Evolutionary conservation across 1,140 invertebrate genomes (phyloP).

Genomic region (Epicauta chinensis): DNA sequence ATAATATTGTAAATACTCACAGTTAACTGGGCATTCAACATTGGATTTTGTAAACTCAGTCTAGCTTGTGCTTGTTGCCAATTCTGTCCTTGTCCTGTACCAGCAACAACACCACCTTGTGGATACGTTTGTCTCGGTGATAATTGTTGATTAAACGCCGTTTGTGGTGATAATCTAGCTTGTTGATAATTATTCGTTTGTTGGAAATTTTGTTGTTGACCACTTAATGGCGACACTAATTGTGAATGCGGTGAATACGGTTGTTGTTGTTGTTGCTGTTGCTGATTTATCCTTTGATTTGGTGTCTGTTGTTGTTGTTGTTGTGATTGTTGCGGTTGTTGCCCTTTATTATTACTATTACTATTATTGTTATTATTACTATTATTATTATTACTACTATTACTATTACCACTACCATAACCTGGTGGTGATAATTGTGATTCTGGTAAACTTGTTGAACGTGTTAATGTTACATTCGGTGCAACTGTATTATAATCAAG

Average conservation of each 20-base stretch:
- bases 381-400: background rate
- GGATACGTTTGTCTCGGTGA: slow-evolving; percentile 36
- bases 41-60: slow-evolving; percentile 60
- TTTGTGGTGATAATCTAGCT: slow-evolving; percentile 33
- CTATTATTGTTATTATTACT: slow-evolving; percentile 25
- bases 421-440: slow-evolving; percentile 65
- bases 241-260: slow-evolving; percentile 46
- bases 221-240: slow-evolving; percentile 38
- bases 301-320: slow-evolving; percentile 38
- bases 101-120: slow-evolving; percentile 15
- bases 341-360: too few relatives aligned
- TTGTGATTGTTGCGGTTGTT: slow-evolving; percentile 37
- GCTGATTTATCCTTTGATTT: slow-evolving; percentile 36
- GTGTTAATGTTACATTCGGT: slow-evolving; percentile 66
- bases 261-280: slow-evolving; percentile 46
- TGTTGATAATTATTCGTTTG: slow-evolving; percentile 34
- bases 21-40: slow-evolving; percentile 71
- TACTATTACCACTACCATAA: slow-evolving; percentile 37
- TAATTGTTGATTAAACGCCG: slow-evolving; percentile 37
- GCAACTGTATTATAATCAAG: slow-evolving; percentile 75
- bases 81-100: slow-evolving; percentile 15
- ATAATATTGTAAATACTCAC: slow-evolving; percentile 46
- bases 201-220: slow-evolving; percentile 30
- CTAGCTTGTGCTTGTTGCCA: slow-evolving; percentile 32
- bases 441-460: slow-evolving; percentile 61